A percentile compares a stretch with the other conserved stretches of the same genome.
phyloP scores from a whole-genome alignment of 2,797 vertebrate genomes.

The Galaxias olidus region DNA sequence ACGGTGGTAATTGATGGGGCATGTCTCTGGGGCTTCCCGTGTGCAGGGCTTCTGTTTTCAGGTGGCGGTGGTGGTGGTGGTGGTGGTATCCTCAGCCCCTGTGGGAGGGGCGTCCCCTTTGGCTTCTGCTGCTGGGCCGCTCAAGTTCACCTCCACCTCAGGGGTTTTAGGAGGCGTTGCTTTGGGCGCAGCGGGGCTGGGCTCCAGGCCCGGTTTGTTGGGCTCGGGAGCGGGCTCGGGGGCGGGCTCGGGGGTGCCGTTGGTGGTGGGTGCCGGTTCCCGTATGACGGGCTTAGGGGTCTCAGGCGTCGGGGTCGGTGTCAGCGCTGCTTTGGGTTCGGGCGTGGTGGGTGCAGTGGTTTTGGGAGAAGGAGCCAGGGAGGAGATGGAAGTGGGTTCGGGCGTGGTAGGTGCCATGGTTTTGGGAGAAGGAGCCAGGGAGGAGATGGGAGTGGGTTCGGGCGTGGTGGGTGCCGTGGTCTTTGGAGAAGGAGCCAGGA shows the following conservation, averaged over 20 bases:
- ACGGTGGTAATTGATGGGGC: slow-evolving; percentile 46
- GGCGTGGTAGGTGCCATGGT: slow-evolving; percentile 25
- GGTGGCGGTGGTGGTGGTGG: slow-evolving; percentile 59
- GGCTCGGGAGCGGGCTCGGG: slow-evolving; percentile 56
- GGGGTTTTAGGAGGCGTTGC: slow-evolving; percentile 66
- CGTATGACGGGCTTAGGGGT: slow-evolving; percentile 26
- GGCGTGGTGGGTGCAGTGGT: slow-evolving; percentile 33
- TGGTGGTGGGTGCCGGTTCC: slow-evolving; percentile 63
- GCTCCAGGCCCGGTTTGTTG: slow-evolving; percentile 61
- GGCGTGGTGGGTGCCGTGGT: slow-evolving; percentile 29
- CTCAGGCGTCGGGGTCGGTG: slow-evolving; percentile 41
- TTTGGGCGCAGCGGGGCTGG: slow-evolving; percentile 48
- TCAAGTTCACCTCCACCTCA: slow-evolving; percentile 65
- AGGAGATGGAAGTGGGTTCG: slow-evolving; percentile 29
- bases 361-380: slow-evolving; percentile 27
- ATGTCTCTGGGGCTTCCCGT: slow-evolving; percentile 53
- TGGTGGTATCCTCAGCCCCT: slow-evolving; percentile 54
- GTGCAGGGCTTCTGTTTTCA: slow-evolving; percentile 49
- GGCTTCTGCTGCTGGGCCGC: slow-evolving; percentile 44
- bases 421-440: slow-evolving; percentile 21
- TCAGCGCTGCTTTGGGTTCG: slow-evolving; percentile 47
- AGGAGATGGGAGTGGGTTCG: too few species aligned
- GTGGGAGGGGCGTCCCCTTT: slow-evolving; percentile 36
- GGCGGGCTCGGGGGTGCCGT: slow-evolving; percentile 64
- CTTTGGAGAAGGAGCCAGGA: slow-evolving; percentile 41